These are phyloP conservation scores for Hypotaenidia okinawae DNA, from an alignment of 2,797 vertebrate species.

Conservation along the genomic window DNA sequence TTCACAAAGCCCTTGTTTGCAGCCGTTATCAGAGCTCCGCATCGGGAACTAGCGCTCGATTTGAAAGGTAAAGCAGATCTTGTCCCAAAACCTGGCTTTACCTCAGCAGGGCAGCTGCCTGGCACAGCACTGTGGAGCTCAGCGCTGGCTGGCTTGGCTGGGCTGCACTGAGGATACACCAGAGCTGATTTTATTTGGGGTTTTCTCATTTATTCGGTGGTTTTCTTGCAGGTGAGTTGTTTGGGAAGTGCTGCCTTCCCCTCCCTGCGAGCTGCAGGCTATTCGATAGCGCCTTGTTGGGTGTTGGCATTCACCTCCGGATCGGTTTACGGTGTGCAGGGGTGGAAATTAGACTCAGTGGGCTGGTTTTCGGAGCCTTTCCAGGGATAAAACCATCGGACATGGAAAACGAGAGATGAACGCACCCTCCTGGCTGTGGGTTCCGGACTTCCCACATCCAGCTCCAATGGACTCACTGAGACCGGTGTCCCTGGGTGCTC, in stretches of 20 bases:
- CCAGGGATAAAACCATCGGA: fast-evolving
- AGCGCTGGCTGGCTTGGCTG: fast-evolving
- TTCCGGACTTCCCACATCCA: neutral
- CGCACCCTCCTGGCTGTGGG: fast-evolving
- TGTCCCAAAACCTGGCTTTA: neutral
- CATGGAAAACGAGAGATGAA: neutral
- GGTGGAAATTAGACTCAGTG: neutral
- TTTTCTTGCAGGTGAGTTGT: neutral
- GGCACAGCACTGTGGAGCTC: fast-evolving
- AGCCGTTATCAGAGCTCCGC: neutral
- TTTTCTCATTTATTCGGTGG: neutral
- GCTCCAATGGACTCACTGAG: neutral
- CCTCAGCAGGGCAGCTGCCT: neutral
- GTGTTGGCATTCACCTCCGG: neutral
- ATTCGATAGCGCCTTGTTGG: neutral
- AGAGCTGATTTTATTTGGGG: neutral
- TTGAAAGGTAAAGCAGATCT: conserved; percentile 33
- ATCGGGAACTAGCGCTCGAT: neutral
- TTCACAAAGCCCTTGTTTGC: neutral
- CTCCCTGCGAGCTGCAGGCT: neutral
- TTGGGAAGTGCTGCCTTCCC: neutral
- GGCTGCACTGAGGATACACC: fast-evolving
- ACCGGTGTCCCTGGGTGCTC: neutral
- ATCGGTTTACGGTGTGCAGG: neutral
- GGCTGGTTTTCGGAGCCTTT: neutral